phyloP scores from a whole-genome alignment of 1,140 invertebrate species.

The Ganaspis sp. region DNA sequence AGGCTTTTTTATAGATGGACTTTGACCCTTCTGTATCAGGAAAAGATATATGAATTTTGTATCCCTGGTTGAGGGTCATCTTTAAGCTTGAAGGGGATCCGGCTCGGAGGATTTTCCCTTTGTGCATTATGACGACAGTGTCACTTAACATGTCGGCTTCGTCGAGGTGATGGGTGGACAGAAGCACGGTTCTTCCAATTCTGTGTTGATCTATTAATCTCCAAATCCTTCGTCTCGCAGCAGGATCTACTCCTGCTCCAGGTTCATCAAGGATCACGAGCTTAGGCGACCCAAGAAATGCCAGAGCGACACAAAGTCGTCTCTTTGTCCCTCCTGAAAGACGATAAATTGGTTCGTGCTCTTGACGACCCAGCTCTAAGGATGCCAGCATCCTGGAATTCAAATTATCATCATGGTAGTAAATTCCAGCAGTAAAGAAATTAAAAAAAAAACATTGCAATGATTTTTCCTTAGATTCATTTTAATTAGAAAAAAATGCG shows the following conservation, averaged over 20 bases:
- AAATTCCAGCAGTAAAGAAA: background rate
- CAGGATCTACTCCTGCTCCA: constrained; percentile 88
- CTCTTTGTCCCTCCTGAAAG: constrained; percentile 81
- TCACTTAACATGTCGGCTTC: constrained; percentile 83
- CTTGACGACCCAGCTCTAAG: constrained; percentile 77
- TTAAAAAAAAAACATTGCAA: too few species aligned
- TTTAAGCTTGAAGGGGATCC: constrained; percentile 85
- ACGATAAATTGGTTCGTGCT: constrained; percentile 76
- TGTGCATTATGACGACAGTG: constrained; percentile 81
- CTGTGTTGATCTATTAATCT: constrained; percentile 82
- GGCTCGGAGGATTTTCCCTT: constrained; percentile 77
- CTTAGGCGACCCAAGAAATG: constrained; percentile 88
- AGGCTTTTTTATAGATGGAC: constrained; percentile 50
- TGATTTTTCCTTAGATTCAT: too few species aligned
- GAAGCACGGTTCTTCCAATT: constrained; percentile 81
- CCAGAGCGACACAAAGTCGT: constrained; percentile 81
- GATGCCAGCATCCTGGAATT: constrained; percentile 76
- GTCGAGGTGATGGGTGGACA: constrained; percentile 85
- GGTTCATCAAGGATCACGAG: constrained; percentile 91
- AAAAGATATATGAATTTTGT: constrained; percentile 80
- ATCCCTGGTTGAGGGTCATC: constrained; percentile 86
- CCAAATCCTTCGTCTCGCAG: constrained; percentile 86
- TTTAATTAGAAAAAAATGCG: too few species aligned
- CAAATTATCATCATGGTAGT: background rate
- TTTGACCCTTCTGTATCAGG: constrained; percentile 38